Percentiles rank a stretch among this genome's conserved stretches.
phyloP scores from a whole-genome alignment of 1,140 invertebrate species.

The Drosophila azteca region DNA sequence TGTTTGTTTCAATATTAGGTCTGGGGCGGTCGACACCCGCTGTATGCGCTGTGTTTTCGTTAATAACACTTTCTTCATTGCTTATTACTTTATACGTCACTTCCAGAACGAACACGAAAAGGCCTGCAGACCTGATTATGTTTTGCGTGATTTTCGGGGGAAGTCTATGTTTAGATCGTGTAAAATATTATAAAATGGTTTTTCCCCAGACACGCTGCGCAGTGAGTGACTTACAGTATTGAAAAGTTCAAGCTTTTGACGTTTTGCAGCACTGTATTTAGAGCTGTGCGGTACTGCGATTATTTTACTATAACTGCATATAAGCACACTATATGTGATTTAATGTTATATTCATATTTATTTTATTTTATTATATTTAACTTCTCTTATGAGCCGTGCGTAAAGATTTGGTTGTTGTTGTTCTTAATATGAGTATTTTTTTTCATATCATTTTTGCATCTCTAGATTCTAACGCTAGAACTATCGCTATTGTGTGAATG shows the following conservation, averaged over 20 bases:
- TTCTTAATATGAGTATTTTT: too few species aligned
- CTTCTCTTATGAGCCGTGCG: background rate
- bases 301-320: background rate
- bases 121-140: background rate
- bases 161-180: conserved; percentile 35
- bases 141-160: conserved; percentile 25
- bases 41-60: conserved; percentile 59
- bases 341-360: background rate
- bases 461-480: too few species aligned
- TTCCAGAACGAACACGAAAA: background rate
- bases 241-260: background rate
- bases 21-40: conserved; percentile 10
- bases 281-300: conserved; percentile 3
- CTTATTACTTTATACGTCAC: background rate
- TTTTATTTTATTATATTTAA: background rate
- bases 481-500: conserved; percentile 14
- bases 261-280: conserved; percentile 19
- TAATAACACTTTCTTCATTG: conserved; percentile 70
- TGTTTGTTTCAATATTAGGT: conserved; percentile 17
- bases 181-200: conserved; percentile 53
- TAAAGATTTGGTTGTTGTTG: too few species aligned
- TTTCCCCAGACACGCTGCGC: conserved; percentile 61
- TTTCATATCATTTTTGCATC: too few species aligned
- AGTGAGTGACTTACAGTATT: conserved; percentile 14
- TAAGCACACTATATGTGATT: background rate